Evolutionary conservation across 2,888 invertebrate species (phyloP), one percentile per base, ranked within the genome.

Genomic region (Drosophila mayaguana): DNA sequence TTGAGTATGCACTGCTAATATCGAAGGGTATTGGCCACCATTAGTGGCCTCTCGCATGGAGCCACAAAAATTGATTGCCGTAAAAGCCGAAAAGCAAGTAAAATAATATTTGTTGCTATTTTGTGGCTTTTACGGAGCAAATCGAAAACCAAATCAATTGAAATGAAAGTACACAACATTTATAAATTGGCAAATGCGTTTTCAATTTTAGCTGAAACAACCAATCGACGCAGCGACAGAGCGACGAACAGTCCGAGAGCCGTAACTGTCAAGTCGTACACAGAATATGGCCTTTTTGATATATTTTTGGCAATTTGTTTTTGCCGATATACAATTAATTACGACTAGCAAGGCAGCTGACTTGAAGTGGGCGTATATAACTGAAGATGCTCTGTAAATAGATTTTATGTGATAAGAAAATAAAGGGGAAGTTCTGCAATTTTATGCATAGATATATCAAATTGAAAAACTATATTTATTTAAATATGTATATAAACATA

Each of bases 1-100:
- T 75, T 75, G 63, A 75, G 80, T 75, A 55, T 74, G 75, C 66
- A 80, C 70, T 75, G 53, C 25, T 55, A 18, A 53, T 72, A 81
- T 59, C 72, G 18, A 18, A 50, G 14, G 42, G 36, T 36, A 25
- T 40, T 48, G 51, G 42, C 61, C 56, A 42, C 57, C 46, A 71
- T 77, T 77, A 78, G 65, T 71, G 72, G 55, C 56, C 28, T 43
- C 51, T 53, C 57, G 53, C 38, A 18, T n/a, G 53, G n/a, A 46
- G 84, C 81, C 81, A 78, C 84, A 83, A 68, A 78, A 84, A 80
- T 84, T 84, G 81, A 80, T 84, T 84, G 80, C 80, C 85, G 61
- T 84, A 78, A 80, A 83, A 81, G 70, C 70, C 70, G 57, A 73
- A 80, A 56, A 57, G 62, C 65, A 77, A 68, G 62, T 57, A 60